Base-by-base conservation (phyloP, 2,113 vertebrate genomes). In the Craseonycteris thonglongyai region DNA sequence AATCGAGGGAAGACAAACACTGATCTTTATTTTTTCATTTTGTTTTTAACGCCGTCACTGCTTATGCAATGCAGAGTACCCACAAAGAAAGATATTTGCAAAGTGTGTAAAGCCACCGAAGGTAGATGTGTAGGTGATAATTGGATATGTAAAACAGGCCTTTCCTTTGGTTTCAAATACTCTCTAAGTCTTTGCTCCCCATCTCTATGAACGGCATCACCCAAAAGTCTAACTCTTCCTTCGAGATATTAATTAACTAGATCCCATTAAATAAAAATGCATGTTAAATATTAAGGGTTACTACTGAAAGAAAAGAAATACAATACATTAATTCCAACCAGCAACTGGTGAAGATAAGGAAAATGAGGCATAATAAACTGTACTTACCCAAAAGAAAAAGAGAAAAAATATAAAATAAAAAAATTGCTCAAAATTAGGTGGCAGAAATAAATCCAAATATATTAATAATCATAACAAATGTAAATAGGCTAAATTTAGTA, bases 401-500 rank as follows among this genome's bases (percentile, higher is more conserved):
- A 84, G 19, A 30, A 71, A 83, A 63, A 30, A 87, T 30, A 69
- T 26, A 94, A 91, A 78, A 40, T 1, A 11, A 4, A 83, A 61
- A 81, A 42, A 47, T 24, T 71, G 9, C 71, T 86, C 28, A 86
- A 85, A 88, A 91, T 51, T 87, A 93, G 47, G 16, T 93, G 58
- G 28, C 88, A 91, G 24, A 95, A 93, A 65, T 71, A 76, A 91
- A 83, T 51, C 24, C n/a, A 74, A 75, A 91, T 88, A 68, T 66
- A 74, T 78, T 83, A 95, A 68, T 81, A 86, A 88, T 58, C 35
- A 94, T 33, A 94, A 56, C 89, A 96, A 96, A 75, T 94, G 8
- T 89, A 96, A 93, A 88, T 80, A 79, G 74, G 8, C 72, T 92
- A 96, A 74, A 75, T 94, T 93, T 84, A 47, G n/a, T 88, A 51